Evolutionary conservation across 92 coral and sea anemone species (phyloP), one percentile per base, ranked within the genome.

Genomic region (Epizoanthus scotinus): DNA sequence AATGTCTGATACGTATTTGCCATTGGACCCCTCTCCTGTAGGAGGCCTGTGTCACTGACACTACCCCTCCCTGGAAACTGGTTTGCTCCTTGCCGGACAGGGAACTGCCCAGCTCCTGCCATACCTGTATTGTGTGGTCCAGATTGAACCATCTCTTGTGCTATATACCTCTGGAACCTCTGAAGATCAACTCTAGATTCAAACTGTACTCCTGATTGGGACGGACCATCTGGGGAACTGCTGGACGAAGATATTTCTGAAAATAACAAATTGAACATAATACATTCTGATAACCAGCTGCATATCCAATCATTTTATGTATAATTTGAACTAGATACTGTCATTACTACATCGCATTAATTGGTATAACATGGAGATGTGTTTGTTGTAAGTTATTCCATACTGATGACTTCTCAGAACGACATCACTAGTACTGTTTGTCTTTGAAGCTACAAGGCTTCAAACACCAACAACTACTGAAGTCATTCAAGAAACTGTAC

Each of bases 121-220:
- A 40, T n/a, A 13, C 44, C 50, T 36, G 71, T 19, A 14, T 65
- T 63, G 59, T 67, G 31, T 22, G 34, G 78, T 28, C 65, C 75
- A 44, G 87, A 34, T 61, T 81, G 71, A 63, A 66, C 77, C 63
- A 77, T 74, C 66, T 92, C 94, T 55, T 92, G 73, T 34, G 92
- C 83, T 28, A 92, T 86, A 69, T 82, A 92, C 58, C 70, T 89
- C 63, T 87, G 86, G 81, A 90, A 92, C 29, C 90, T 82, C 47
- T 90, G 92, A 65, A 92, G 90, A 78, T 92, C 97, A 42, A 92
- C 89, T 83, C 29, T 88, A n/a, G 97, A 91, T 71, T 92, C 88
- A 75, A 92, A 92, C 81, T 75, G 81, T 31, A 15, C 3, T 0
- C 38, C 81, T 40, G 55, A 17, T 31, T 58, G 68, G 34, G 81